phyloP scores from a whole-genome alignment of 2,113 vertebrate genomes.

The Recurvirostra avosetta region DNA sequence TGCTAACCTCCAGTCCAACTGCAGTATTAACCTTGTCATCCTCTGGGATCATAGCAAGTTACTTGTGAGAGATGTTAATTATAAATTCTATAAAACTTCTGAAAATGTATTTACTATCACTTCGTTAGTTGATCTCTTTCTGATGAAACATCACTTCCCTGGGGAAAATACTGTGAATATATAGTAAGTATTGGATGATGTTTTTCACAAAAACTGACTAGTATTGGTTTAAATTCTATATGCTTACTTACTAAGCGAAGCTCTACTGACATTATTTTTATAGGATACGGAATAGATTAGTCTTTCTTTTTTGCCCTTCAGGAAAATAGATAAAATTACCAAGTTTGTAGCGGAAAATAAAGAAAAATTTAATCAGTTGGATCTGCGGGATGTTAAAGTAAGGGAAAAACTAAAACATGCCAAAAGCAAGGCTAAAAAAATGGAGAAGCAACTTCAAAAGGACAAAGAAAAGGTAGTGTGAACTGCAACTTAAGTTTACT shows the following conservation, averaged over 20 bases:
- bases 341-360: constrained; percentile 88
- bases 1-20: neutral
- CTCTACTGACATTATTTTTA: neutral
- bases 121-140: neutral
- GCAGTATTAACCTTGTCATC: neutral
- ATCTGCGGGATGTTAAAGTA: constrained; percentile 92
- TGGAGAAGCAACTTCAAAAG: constrained; percentile 92
- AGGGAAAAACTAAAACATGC: constrained; percentile 93
- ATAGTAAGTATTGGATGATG: neutral
- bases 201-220: neutral
- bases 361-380: constrained; percentile 90
- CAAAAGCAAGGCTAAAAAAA: constrained; percentile 88
- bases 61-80: neutral
- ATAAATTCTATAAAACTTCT: neutral
- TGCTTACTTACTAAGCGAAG: neutral
- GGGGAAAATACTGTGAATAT: neutral
- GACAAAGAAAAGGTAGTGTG: constrained; percentile 89
- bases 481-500: neutral
- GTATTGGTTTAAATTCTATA: neutral
- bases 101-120: neutral
- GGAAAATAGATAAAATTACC: constrained; percentile 86
- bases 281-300: neutral
- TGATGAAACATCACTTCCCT: neutral
- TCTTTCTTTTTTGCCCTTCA: constrained; percentile 39
- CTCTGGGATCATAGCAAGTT: neutral